Conservation (phyloP, 2,113 vertebrate genomes). For the Eonycteris spelaea region DNA sequence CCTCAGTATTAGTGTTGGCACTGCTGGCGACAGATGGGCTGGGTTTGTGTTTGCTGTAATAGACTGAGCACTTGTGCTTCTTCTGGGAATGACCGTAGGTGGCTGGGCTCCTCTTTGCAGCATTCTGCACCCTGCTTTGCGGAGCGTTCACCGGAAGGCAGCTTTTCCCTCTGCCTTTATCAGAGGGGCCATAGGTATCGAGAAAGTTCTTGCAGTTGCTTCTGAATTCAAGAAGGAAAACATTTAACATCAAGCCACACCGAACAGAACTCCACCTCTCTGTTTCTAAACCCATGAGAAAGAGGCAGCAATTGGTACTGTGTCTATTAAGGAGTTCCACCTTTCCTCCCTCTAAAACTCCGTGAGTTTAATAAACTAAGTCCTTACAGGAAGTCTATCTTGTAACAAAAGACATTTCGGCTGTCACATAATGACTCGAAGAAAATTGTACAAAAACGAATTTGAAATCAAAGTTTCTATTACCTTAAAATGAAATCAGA, state of each 20-base stretch:
- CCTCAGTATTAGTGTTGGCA: conserved; percentile 70
- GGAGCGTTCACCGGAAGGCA: conserved; percentile 86
- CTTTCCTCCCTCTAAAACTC: not conserved
- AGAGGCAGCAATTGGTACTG: fast-evolving
- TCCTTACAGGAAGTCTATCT: not conserved
- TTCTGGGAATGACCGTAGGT: conserved; percentile 89
- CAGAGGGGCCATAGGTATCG: conserved; percentile 90
- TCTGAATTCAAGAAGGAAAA: conserved; percentile 83
- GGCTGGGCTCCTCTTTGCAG: conserved; percentile 89
- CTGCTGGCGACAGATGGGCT: conserved; percentile 68
- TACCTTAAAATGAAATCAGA: not conserved
- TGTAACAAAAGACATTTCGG: not conserved
- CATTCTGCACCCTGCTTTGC: conserved; percentile 84
- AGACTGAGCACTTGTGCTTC: conserved; percentile 95
- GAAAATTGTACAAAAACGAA: not conserved
- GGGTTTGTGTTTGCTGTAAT: conserved; percentile 91
- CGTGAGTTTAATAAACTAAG: not conserved
- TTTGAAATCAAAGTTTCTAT: not conserved
- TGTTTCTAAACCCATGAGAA: not conserved
- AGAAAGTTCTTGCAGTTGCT: conserved; percentile 94
- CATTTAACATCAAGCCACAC: not conserved
- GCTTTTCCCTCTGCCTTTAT: conserved; percentile 96
- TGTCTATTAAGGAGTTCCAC: not conserved
- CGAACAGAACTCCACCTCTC: not conserved
- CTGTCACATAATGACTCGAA: not conserved